These are phyloP conservation scores for Gallinago undulata DNA, from an alignment of 2,113 vertebrate genomes.

Conservation along the genomic window DNA sequence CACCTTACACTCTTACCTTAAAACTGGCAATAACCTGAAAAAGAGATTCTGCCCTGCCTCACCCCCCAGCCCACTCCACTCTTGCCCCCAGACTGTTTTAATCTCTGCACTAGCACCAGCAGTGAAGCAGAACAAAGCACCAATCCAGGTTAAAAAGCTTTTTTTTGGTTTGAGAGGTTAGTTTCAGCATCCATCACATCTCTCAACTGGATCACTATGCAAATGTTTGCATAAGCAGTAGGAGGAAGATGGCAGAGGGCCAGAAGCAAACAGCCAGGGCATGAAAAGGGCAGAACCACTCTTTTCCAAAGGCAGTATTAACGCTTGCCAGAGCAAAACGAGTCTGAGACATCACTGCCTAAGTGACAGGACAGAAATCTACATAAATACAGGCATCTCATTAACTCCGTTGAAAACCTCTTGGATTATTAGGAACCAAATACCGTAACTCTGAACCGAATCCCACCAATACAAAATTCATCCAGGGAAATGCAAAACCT, in stretches of 20 bases:
- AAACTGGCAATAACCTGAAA: background rate
- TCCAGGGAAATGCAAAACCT: background rate
- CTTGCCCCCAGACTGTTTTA: background rate
- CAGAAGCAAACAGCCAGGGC: background rate
- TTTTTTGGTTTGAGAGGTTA: background rate
- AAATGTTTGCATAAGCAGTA: conserved; percentile 41
- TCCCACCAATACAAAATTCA: background rate
- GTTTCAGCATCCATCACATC: background rate
- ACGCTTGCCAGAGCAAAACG: background rate
- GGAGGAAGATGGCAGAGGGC: conserved; percentile 18
- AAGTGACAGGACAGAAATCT: background rate
- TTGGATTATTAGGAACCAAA: background rate
- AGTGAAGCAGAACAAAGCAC: background rate
- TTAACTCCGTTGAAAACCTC: background rate
- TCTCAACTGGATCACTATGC: background rate
- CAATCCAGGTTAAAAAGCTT: background rate
- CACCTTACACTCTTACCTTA: background rate
- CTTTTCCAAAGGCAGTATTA: background rate
- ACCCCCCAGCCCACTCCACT: background rate
- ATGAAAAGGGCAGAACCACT: background rate
- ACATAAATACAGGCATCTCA: background rate
- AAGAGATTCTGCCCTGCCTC: background rate
- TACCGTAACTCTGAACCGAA: background rate
- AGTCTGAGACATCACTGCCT: background rate
- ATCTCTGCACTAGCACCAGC: accelerated